Evolutionary conservation across 1,140 invertebrate species (phyloP).

Genomic region (Drosophila ananassae): DNA sequence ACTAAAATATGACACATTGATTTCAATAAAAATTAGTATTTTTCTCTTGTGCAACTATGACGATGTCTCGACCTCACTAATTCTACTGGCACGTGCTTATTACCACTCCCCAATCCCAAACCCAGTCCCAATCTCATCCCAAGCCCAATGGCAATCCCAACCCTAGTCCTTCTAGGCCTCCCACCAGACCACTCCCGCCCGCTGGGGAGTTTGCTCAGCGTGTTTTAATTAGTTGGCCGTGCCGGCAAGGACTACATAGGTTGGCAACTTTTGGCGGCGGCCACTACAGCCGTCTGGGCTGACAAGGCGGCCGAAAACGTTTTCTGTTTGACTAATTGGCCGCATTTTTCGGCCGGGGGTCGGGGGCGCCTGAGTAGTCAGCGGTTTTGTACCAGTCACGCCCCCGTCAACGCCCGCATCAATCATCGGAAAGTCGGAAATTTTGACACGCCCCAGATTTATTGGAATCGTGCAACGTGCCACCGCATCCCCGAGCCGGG

Average conservation of each 20-base stretch:
- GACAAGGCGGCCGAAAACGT: constrained; percentile 19
- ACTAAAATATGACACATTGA: too few species aligned
- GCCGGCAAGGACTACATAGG: constrained; percentile 26
- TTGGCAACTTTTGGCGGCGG: constrained; percentile 1
- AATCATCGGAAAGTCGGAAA: constrained; percentile 41
- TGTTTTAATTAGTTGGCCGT: constrained; percentile 71
- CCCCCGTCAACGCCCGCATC: constrained; percentile 29
- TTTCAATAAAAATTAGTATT: neutral
- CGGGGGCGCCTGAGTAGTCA: constrained; percentile 30
- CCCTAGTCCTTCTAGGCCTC: neutral
- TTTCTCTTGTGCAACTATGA: constrained; percentile 2
- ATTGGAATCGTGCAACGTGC: constrained; percentile 58
- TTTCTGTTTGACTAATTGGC: constrained; percentile 73
- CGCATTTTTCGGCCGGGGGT: constrained; percentile 34
- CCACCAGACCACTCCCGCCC: constrained; percentile 1
- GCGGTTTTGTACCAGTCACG: constrained; percentile 3
- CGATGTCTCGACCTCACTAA: constrained; percentile 54
- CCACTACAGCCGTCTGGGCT: constrained; percentile 1
- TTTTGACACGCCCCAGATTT: constrained; percentile 60
- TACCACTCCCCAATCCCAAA: constrained; percentile 17
- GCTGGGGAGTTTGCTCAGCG: constrained; percentile 66
- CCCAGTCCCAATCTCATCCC: constrained; percentile 2
- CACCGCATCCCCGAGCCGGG: constrained; percentile 18
- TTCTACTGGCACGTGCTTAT: constrained; percentile 65
- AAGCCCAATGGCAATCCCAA: neutral